phyloP scores from a whole-genome alignment of 2,888 invertebrate genomes.

The Nemotelus pantherinus region DNA sequence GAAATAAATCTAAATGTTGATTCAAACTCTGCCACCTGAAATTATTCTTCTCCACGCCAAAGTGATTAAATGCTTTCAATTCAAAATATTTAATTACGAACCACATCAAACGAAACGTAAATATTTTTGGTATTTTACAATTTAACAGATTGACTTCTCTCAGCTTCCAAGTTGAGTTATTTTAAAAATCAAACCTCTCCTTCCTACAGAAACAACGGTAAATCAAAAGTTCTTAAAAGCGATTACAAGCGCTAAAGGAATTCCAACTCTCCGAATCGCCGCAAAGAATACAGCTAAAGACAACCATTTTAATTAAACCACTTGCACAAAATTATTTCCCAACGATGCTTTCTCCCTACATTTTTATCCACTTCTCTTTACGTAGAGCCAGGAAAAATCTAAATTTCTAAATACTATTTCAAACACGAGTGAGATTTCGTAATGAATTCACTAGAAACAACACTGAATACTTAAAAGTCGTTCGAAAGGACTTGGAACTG shows the following conservation, averaged over 20 bases:
- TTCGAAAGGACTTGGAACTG: neutral
- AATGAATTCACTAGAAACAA: slow-evolving; percentile 31
- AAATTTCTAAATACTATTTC: slow-evolving; percentile 25
- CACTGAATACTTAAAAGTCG: slow-evolving; percentile 24
- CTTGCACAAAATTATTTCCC: slow-evolving; percentile 23
- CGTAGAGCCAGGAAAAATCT: neutral
- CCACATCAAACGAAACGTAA: slow-evolving; percentile 2
- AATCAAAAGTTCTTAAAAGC: slow-evolving; percentile 43
- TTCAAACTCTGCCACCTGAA: too few species aligned
- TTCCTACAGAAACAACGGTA: slow-evolving; percentile 4
- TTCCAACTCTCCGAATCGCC: slow-evolving; percentile 22
- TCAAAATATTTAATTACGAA: slow-evolving; percentile 21
- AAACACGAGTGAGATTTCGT: slow-evolving; percentile 13
- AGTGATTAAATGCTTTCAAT: too few species aligned
- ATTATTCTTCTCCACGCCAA: too few species aligned
- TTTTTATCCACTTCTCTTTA: neutral
- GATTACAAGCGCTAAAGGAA: slow-evolving; percentile 37
- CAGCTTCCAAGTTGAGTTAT: neutral
- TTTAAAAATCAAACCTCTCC: neutral
- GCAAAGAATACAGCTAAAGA: neutral
- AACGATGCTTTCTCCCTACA: neutral
- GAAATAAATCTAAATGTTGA: too few species aligned
- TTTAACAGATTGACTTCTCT: neutral
- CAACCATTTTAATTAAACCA: slow-evolving; percentile 44
- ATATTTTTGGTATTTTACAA: slow-evolving; percentile 26